Conservation (phyloP, 2,888 invertebrate genomes). For the Synergus laeviventris region DNA sequence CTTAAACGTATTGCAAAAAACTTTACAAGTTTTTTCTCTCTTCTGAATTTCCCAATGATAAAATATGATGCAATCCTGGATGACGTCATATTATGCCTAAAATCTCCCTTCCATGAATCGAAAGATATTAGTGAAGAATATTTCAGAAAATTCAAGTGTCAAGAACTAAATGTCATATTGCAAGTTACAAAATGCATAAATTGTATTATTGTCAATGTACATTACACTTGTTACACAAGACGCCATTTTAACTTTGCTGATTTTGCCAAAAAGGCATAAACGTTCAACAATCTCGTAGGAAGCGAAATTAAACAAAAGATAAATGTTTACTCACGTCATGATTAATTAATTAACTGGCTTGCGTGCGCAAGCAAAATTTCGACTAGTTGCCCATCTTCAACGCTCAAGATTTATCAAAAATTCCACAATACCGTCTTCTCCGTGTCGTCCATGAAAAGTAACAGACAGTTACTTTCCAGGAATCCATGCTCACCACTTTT, state of each 20-base stretch:
- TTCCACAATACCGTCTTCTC: not conserved
- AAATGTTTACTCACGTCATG: constrained; percentile 82
- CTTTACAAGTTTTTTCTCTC: not conserved
- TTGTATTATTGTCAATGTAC: not conserved
- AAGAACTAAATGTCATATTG: not conserved
- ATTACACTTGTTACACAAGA: not conserved
- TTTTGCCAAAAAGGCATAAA: not conserved
- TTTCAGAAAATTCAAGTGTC: not conserved
- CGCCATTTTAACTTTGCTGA: not conserved
- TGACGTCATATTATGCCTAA: constrained; percentile 56
- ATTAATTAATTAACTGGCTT: constrained; percentile 83
- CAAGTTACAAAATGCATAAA: not conserved
- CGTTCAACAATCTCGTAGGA: not conserved
- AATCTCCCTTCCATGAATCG: not conserved
- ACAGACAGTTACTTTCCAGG: no score
- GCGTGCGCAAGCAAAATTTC: constrained; percentile 82
- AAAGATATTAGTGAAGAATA: not conserved
- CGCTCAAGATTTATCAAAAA: constrained; percentile 59
- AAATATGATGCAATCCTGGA: constrained; percentile 57
- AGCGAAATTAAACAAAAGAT: constrained; percentile 31
- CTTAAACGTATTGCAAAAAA: not conserved
- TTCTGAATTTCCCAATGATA: not conserved
- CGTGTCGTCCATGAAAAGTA: not conserved
- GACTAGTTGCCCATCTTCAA: constrained; percentile 88
- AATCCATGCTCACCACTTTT: no score